Evolutionary conservation across 2,888 invertebrate species (phyloP).

Genomic region (Euclidia mi): DNA sequence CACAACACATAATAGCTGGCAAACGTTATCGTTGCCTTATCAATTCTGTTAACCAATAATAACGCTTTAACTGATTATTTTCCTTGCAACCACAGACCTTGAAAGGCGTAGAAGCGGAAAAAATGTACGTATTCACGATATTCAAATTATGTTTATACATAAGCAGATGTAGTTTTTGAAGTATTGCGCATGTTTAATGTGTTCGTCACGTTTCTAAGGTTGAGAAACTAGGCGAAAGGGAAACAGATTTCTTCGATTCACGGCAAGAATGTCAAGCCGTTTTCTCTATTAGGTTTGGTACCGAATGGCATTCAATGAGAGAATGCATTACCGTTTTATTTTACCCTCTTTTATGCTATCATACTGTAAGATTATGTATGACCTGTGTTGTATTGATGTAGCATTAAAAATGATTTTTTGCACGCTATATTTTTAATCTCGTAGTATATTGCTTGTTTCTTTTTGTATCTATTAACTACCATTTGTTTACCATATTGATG

Average conservation of each 20-base stretch:
- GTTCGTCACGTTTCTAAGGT: background rate
- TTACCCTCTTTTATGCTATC: no score
- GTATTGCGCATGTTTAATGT: slow-evolving; percentile 5
- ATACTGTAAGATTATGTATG: no score
- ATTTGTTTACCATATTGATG: no score
- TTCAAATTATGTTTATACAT: slow-evolving; percentile 38
- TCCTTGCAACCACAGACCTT: slow-evolving; percentile 53
- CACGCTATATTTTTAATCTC: no score
- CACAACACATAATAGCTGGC: slow-evolving; percentile 53
- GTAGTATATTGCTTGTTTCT: no score
- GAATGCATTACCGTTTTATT: no score
- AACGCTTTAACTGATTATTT: slow-evolving; percentile 63
- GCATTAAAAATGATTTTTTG: no score
- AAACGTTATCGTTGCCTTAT: slow-evolving; percentile 65
- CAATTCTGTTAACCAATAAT: slow-evolving; percentile 70
- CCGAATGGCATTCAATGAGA: no score
- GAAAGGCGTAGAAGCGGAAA: slow-evolving; percentile 51
- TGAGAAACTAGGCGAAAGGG: slow-evolving; percentile 1
- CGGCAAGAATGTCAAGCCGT: background rate
- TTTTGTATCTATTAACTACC: no score
- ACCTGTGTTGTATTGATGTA: no score
- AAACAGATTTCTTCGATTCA: background rate
- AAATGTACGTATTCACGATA: slow-evolving; percentile 36
- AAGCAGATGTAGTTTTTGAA: slow-evolving; percentile 13
- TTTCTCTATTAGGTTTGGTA: no score